Base-by-base conservation (phyloP, 1,140 invertebrate species). In the Pogonus chalceus region DNA sequence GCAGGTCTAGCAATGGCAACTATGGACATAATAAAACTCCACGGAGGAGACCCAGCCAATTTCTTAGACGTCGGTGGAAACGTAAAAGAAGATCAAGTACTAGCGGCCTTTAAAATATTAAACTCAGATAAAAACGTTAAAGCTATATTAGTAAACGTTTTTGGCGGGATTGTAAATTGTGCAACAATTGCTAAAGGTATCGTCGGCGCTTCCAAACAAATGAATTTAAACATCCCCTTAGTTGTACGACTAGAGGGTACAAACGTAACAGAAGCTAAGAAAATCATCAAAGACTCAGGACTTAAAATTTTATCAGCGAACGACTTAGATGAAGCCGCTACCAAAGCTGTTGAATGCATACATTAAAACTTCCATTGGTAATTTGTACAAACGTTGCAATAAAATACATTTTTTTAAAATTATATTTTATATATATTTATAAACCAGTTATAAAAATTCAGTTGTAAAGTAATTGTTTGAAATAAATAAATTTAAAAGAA, bases 101-200 rank as follows among this genome's bases (percentile, higher is more conserved):
- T 89, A 62, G 91, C 95, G 67, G 95, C 95, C 49, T 94, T 98
- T 71, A 89, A 91, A 72, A 92, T 98, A 43, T 86, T 98, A 58
- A 93, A 92, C 60, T 73, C 76, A 65, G 88, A 92, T 76, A 78
- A 82, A n/a, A 90, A 87, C 69, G 95, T 98, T 0, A 93, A 96
- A 74, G 85, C 88, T 2, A 90, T 99, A 61, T 79, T 99, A 51
- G 93, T 99, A 0, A 99, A 99, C 74, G 93, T 99, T 2, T 99
- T 99, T 78, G 96, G 93, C 56, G 96, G 96, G 59, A 99, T 99
- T 68, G 95, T 99, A 0, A 97, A 99, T 72, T 99, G 96, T 79
- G 90, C 85, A 1, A 98, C 87, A 2, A 91, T 99, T 68, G 96
- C 96, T 1, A 91, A 87, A 64, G 96, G 96, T 47, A 91, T 99